Percentiles rank a stretch among this genome's conserved stretches.
phyloP scores from a whole-genome alignment of 2,113 vertebrate genomes.

The Corydoras maculifer region DNA sequence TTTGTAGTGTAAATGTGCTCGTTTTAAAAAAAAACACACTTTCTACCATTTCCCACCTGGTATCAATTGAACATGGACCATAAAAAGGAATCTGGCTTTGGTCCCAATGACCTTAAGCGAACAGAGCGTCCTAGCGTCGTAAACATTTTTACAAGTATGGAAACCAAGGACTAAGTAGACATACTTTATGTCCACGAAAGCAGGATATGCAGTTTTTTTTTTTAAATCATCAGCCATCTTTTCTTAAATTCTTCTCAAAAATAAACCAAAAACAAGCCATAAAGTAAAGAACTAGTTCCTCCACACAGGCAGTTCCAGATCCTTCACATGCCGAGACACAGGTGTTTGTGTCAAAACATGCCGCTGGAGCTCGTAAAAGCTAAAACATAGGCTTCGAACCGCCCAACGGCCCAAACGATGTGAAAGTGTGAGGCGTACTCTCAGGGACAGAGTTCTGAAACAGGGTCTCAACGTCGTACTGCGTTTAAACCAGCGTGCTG shows the following conservation, averaged over 20 bases:
- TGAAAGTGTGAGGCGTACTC: neutral
- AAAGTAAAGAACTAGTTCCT: conserved; percentile 38
- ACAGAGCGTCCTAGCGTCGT: neutral
- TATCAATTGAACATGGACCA: neutral
- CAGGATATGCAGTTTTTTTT: neutral
- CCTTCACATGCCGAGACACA: conserved; percentile 27
- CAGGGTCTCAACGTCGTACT: conserved; percentile 1
- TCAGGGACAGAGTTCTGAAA: neutral
- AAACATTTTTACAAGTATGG: conserved; percentile 2
- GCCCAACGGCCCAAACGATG: neutral
- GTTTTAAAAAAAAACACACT: neutral
- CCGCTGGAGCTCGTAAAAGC: conserved; percentile 15
- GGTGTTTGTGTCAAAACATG: conserved; percentile 32
- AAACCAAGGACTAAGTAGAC: neutral
- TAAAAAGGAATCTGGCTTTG: neutral
- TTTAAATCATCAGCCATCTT: neutral
- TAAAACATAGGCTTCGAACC: conserved; percentile 15
- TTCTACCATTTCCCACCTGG: neutral
- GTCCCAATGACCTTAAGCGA: neutral
- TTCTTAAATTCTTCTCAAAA: conserved; percentile 6
- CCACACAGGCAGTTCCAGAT: conserved; percentile 29
- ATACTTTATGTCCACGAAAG: neutral
- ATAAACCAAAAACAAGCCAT: conserved; percentile 27
- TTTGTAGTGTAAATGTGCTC: neutral
- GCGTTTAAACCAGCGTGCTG: neutral